These are phyloP conservation scores for Mycalesis mineus DNA, from an alignment of 2,888 invertebrate genomes.

Conservation along the genomic window DNA sequence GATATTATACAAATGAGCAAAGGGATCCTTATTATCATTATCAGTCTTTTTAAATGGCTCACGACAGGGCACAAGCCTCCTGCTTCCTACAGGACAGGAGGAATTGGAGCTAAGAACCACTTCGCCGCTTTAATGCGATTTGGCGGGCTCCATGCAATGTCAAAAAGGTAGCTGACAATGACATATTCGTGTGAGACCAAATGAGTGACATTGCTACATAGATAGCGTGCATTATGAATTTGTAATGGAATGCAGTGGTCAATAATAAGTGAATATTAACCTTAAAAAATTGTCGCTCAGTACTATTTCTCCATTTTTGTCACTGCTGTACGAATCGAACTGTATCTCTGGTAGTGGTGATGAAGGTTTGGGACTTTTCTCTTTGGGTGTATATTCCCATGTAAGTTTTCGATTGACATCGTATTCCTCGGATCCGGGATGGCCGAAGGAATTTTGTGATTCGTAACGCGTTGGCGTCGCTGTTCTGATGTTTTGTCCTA, in stretches of 20 bases:
- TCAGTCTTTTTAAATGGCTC: no score
- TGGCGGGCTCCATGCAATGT: constrained; percentile 26
- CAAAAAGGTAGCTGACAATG: constrained; percentile 51
- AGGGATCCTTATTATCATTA: constrained; percentile 39
- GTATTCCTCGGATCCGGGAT: constrained; percentile 39
- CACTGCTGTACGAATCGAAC: constrained; percentile 76
- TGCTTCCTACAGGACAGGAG: no score
- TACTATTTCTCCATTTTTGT: constrained; percentile 48
- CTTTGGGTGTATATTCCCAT: constrained; percentile 67
- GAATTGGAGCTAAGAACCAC: no score
- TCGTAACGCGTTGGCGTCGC: constrained; percentile 63
- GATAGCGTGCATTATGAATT: constrained; percentile 42
- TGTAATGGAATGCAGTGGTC: constrained; percentile 41
- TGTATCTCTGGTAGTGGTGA: constrained; percentile 63
- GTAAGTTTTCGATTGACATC: constrained; percentile 58
- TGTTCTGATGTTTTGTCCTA: constrained; percentile 65
- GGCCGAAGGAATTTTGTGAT: constrained; percentile 52
- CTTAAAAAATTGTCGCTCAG: constrained; percentile 74
- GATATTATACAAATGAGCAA: constrained; percentile 58
- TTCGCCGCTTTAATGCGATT: no score
- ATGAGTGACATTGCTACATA: constrained; percentile 47
- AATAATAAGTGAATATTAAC: constrained; percentile 63
- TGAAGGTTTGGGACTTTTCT: constrained; percentile 56
- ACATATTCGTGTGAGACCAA: constrained; percentile 36
- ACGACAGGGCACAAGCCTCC: no score